Evolutionary conservation across 2,113 vertebrate species (phyloP), one percentile per base, ranked within the genome.

Genomic region (Planiliza haematocheilus): DNA sequence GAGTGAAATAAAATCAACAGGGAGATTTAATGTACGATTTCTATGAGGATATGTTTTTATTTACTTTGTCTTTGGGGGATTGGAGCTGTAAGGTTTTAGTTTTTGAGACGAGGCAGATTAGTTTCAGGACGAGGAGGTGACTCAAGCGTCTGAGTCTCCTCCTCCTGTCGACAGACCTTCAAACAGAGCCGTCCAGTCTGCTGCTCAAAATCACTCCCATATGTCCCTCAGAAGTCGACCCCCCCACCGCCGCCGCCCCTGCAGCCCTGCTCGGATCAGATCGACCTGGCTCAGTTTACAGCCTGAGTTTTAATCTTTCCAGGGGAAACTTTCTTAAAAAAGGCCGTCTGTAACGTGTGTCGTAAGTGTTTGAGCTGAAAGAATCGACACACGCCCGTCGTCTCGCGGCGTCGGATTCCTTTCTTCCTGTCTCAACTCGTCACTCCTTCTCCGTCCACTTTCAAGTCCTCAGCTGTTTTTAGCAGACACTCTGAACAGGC

Each of bases 141-240:
- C 70, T 83, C 75, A 50, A 57, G 59, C 24, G 66, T 57, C 59
- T 65, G 72, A 65, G 60, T 9, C 48, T 69, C 37, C 16, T 42
- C 24, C 14, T 21, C 63, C 72, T 10, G 59, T 66, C 55, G 62
- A 56, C 71, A 78, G 82, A 70, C 72, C 74, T 85, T 81, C 79
- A 76, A 70, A 89, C 79, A 75, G 81, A 88, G 85, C 21, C 87
- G 71, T 24, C 68, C 84, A 78, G 83, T 88, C 88, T 88, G 75
- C 84, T 63, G 70, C 74, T 21, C 50, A 24, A 87, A 90, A 91
- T 92, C 82, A 72, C 84, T 88, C 64, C 89, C 91, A 91, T 82
- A 84, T 92, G 91, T 86, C 60, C 21, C 51, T 13, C 63, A 34
- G 58, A 34, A 56, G 42, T 16, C 43, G 7, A 9, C 42, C 52